A percentile compares a stretch with the other conserved stretches of the same genome.
Evolutionary conservation across 2,888 invertebrate genomes (phyloP).

Genomic region (Kryphioiulus occultus): DNA sequence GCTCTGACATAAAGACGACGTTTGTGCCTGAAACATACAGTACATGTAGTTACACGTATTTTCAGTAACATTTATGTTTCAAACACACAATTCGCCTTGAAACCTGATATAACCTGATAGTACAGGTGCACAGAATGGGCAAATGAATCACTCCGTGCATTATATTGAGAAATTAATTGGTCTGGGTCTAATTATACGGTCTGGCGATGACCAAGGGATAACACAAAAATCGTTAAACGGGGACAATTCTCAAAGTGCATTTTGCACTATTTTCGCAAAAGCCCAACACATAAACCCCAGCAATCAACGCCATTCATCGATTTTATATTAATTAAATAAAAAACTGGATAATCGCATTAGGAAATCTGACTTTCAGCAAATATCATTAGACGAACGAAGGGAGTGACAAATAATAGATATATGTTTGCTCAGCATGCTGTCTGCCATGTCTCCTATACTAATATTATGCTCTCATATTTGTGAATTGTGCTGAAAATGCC

Average conservation of each 20-base stretch:
- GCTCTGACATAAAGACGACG: too few relatives aligned
- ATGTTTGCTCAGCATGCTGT: neutral
- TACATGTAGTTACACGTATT: too few relatives aligned
- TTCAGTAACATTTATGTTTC: too few relatives aligned
- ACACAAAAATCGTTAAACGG: neutral
- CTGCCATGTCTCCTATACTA: neutral
- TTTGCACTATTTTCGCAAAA: neutral
- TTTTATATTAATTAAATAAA: neutral
- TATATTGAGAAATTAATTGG: slow-evolving; percentile 35
- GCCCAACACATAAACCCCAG: too few relatives aligned
- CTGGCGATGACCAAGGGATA: neutral
- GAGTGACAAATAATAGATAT: slow-evolving; percentile 20
- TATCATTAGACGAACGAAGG: neutral
- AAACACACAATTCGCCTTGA: too few relatives aligned
- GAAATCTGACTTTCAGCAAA: slow-evolving; percentile 16
- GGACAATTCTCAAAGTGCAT: neutral
- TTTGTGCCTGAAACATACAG: too few relatives aligned
- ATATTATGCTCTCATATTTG: neutral
- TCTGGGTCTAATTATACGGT: slow-evolving; percentile 4
- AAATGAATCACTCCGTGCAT: neutral
- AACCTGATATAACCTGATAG: neutral
- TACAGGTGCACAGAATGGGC: neutral
- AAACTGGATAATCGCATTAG: neutral
- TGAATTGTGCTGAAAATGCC: neutral
- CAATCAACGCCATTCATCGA: neutral